phyloP scores from a whole-genome alignment of 2,888 invertebrate species.

The Amiota minor region DNA sequence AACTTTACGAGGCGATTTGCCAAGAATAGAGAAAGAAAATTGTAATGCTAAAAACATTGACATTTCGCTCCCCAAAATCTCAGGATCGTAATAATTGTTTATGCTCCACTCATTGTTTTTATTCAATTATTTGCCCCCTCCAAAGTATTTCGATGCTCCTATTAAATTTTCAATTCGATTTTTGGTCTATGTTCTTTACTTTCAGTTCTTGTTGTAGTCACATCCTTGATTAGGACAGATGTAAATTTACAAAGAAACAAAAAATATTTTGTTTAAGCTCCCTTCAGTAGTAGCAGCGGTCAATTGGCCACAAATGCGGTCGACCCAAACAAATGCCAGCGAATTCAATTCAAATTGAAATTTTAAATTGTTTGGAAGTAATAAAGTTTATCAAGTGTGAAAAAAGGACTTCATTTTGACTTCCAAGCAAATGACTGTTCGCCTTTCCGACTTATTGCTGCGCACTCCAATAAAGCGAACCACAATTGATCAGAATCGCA shows the following conservation, averaged over 20 bases:
- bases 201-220: slow-evolving; percentile 6
- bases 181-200: not conserved
- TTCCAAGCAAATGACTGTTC: slow-evolving; percentile 2
- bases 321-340: slow-evolving; percentile 13
- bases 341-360: slow-evolving; percentile 50
- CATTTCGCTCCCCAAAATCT: slow-evolving; percentile 27
- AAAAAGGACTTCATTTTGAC: slow-evolving; percentile 36
- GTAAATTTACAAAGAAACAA: not conserved
- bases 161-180: not conserved
- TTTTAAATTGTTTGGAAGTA: slow-evolving; percentile 65
- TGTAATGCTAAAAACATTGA: slow-evolving; percentile 26
- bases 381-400: slow-evolving; percentile 67
- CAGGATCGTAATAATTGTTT: not conserved
- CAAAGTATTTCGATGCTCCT: not conserved
- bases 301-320: slow-evolving; percentile 21
- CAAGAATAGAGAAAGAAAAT: not conserved
- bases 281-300: not conserved
- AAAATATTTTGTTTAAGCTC: slow-evolving; percentile 15
- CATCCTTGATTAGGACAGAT: slow-evolving; percentile 20
- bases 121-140: slow-evolving; percentile 52
- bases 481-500: not conserved
- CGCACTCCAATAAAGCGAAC: not conserved
- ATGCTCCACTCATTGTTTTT: slow-evolving; percentile 48
- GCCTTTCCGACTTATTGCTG: not conserved
- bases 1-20: not conserved